Evolutionary conservation across 2,113 vertebrate species (phyloP).

Genomic region (Polypterus senegalus): DNA sequence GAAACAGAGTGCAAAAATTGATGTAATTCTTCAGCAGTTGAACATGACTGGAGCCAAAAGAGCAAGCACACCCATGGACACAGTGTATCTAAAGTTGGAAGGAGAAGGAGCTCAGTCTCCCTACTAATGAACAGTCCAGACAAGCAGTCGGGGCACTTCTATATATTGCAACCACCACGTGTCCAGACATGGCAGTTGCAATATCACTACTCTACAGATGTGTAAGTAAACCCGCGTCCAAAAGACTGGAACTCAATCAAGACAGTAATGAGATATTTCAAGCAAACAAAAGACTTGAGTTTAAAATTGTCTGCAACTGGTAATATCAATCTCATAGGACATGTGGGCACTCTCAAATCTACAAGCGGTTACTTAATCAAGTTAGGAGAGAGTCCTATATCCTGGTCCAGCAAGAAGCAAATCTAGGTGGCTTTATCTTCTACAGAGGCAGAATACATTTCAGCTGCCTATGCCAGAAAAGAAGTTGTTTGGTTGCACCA

Average conservation of each 20-base stretch:
- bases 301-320: too few species aligned
- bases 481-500: slow-evolving; percentile 3
- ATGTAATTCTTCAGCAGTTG: background rate
- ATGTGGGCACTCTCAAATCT: background rate
- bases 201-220: background rate
- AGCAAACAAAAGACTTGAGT: background rate
- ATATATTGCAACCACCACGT: background rate
- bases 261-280: background rate
- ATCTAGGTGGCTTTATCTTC: too few species aligned
- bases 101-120: background rate
- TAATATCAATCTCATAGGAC: too few species aligned
- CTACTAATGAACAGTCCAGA: background rate
- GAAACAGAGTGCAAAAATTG: too few species aligned
- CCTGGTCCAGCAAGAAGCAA: too few species aligned
- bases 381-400: too few species aligned
- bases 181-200: background rate
- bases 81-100: background rate
- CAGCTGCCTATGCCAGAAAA: background rate
- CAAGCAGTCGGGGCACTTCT: background rate
- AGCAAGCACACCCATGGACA: background rate
- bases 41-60: background rate
- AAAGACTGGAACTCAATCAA: background rate
- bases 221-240: too few species aligned
- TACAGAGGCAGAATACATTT: too few species aligned
- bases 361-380: too few species aligned